phyloP scores from a whole-genome alignment of 2,113 vertebrate genomes.

The Myodes glareolus region DNA sequence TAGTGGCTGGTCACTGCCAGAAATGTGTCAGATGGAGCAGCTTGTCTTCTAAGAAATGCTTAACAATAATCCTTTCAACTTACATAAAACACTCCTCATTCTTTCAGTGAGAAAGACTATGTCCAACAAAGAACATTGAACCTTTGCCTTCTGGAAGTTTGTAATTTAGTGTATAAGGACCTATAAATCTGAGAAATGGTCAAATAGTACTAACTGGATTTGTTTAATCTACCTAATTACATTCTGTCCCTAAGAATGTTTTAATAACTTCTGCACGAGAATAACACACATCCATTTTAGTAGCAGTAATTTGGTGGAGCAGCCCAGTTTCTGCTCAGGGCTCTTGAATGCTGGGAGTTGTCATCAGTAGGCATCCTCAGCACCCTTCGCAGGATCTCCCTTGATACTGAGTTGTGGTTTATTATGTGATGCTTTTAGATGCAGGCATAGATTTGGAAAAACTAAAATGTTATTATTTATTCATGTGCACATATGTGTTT shows the following conservation, averaged over 20 bases:
- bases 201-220: constrained; percentile 9
- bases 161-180: constrained; percentile 12
- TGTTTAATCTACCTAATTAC: constrained; percentile 14
- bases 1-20: background rate
- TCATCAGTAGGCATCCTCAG: background rate
- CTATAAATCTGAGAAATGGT: background rate
- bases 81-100: background rate
- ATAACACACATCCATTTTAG: background rate
- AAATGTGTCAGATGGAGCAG: background rate
- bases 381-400: background rate
- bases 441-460: background rate
- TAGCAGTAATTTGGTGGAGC: background rate
- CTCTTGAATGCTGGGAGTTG: constrained; percentile 5
- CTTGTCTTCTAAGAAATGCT: background rate
- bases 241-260: constrained; percentile 30
- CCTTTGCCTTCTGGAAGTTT: background rate
- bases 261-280: background rate
- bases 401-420: background rate
- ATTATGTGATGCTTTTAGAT: constrained; percentile 6
- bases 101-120: background rate
- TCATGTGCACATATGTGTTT: background rate
- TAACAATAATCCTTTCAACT: background rate
- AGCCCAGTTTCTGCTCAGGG: background rate
- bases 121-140: background rate
- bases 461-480: background rate